A percentile compares a stretch with the other conserved stretches of the same genome.
Evolutionary conservation across 1,140 invertebrate genomes (phyloP).

Genomic region (Drosophila virilis): DNA sequence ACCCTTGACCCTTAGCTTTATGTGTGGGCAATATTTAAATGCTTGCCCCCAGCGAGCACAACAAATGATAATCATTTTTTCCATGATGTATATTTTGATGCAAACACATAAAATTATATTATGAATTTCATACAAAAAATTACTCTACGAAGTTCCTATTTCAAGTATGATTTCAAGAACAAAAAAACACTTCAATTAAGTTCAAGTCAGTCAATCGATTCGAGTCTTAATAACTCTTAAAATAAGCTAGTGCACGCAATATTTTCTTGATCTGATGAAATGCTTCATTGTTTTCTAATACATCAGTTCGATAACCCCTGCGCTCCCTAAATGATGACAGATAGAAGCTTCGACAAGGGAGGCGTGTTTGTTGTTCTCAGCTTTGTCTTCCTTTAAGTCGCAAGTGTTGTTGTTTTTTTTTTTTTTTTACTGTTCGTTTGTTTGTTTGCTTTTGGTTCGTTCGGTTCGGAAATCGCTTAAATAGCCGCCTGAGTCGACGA

Average conservation of each 20-base stretch:
- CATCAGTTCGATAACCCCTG: not conserved
- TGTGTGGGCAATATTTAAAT: not conserved
- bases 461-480: constrained; percentile 52
- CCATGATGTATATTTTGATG: too few relatives aligned
- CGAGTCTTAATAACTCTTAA: not conserved
- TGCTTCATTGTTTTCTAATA: constrained; percentile 5
- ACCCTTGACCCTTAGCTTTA: too few relatives aligned
- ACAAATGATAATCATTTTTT: too few relatives aligned
- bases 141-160: too few relatives aligned
- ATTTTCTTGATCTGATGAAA: constrained; percentile 16
- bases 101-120: too few relatives aligned
- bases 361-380: constrained; percentile 14
- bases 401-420: too few relatives aligned
- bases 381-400: constrained; percentile 11
- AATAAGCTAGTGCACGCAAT: constrained; percentile 9
- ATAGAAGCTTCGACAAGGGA: not conserved
- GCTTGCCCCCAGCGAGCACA: too few relatives aligned
- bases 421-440: not conserved
- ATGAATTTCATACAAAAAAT: too few relatives aligned
- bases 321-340: not conserved
- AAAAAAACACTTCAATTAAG: too few relatives aligned
- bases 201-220: not conserved
- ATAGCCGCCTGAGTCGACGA: constrained; percentile 33
- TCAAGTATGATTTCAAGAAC: too few relatives aligned
- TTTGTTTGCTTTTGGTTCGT: constrained; percentile 23